phyloP scores from a whole-genome alignment of 1,140 invertebrate species.

The Phymorhynchus buccinoides region DNA sequence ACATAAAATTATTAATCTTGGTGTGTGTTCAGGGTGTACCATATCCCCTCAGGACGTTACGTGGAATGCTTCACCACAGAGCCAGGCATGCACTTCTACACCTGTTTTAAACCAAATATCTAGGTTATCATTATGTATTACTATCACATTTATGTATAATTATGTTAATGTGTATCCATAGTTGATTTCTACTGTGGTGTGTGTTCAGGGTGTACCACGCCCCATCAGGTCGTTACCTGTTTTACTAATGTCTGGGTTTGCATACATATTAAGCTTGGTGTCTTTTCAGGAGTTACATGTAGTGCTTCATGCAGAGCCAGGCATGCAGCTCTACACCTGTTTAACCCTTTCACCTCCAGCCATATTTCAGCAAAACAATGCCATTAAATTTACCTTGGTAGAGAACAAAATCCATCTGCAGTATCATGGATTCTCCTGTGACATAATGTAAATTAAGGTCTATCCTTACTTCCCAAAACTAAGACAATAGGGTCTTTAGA shows the following conservation, averaged over 20 bases:
- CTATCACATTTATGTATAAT: background rate
- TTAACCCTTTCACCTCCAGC: no score
- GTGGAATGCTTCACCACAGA: conserved; percentile 87
- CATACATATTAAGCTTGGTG: no score
- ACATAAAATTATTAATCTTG: background rate
- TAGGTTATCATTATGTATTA: conserved; percentile 87
- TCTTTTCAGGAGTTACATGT: conserved; percentile 78
- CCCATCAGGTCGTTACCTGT: conserved; percentile 80
- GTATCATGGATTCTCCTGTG: no score
- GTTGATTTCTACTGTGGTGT: no score
- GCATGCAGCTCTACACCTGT: conserved; percentile 90
- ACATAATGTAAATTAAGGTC: no score
- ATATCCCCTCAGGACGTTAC: conserved; percentile 81
- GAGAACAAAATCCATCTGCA: no score
- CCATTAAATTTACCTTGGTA: no score
- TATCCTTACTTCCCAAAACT: no score
- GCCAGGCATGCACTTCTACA: conserved; percentile 93
- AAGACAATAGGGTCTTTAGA: no score
- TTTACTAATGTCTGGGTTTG: conserved; percentile 76
- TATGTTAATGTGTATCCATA: no score
- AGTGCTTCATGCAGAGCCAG: conserved; percentile 88
- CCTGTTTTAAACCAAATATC: conserved; percentile 81
- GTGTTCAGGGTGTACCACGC: conserved; percentile 79
- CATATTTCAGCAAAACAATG: no score
- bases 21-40: conserved; percentile 75